Percentiles rank a stretch among this genome's conserved stretches.
phyloP scores from a whole-genome alignment of 2,113 vertebrate genomes.

The Chloroceryle aenea region DNA sequence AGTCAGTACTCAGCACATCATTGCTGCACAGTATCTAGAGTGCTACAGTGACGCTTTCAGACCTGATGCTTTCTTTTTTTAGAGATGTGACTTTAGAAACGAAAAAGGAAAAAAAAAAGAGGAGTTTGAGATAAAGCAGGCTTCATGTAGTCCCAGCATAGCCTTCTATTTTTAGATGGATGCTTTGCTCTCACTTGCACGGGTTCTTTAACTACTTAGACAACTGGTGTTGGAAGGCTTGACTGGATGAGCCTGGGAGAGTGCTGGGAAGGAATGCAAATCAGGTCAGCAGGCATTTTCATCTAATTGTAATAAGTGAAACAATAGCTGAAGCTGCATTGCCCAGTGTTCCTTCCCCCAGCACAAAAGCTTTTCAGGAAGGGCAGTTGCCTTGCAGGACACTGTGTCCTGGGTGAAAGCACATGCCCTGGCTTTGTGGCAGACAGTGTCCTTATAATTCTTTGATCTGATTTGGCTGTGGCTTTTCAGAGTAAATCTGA shows the following conservation, averaged over 20 bases:
- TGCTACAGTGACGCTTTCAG: conserved; percentile 1
- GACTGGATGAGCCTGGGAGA: conserved; percentile 7
- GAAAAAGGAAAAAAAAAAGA: neutral
- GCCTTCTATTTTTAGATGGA: conserved; percentile 63
- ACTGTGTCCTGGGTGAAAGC: conserved; percentile 51
- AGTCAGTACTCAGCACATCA: neutral
- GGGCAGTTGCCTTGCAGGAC: conserved; percentile 24
- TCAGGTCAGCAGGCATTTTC: conserved; percentile 38
- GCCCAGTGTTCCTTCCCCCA: neutral
- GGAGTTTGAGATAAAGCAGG: conserved; percentile 55
- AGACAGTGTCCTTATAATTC: conserved; percentile 66
- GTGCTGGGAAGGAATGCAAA: conserved; percentile 15
- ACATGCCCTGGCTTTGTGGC: conserved; percentile 60
- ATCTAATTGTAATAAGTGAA: conserved; percentile 17
- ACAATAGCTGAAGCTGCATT: neutral
- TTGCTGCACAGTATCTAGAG: neutral
- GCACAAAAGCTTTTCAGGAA: conserved; percentile 53
- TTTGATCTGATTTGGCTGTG: conserved; percentile 73
- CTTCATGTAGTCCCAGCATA: conserved; percentile 19
- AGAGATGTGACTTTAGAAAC: conserved; percentile 52
- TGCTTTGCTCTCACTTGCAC: conserved; percentile 32
- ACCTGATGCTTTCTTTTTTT: conserved; percentile 48
- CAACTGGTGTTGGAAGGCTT: conserved; percentile 16
- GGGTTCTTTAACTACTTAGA: conserved; percentile 54
- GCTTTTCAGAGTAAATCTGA: conserved; percentile 69